phyloP scores from a whole-genome alignment of 2,113 vertebrate species.

The Halcyon senegalensis region DNA sequence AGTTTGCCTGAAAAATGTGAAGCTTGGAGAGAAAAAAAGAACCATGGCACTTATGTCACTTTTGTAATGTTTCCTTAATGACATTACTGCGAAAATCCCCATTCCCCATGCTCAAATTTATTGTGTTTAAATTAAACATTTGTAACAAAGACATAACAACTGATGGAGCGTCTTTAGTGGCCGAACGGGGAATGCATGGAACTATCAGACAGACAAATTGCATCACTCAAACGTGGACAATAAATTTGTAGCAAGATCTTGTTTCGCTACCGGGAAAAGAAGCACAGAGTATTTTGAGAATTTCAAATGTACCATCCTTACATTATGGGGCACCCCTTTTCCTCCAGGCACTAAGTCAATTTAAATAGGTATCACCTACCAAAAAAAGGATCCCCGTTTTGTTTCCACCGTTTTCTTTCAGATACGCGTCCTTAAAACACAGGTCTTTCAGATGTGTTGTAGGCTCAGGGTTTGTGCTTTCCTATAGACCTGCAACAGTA shows the following conservation, averaged over 20 bases:
- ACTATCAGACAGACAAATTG: not conserved
- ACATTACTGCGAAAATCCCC: not conserved
- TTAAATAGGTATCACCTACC: not conserved
- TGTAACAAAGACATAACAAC: not conserved
- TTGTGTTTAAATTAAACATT: not conserved
- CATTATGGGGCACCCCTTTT: not conserved
- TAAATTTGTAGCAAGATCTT: not conserved
- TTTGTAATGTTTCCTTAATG: conserved; percentile 13
- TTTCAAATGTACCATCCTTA: not conserved
- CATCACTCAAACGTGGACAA: not conserved
- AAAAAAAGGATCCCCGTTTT: not conserved
- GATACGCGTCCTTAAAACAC: not conserved
- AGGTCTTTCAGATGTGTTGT: not conserved
- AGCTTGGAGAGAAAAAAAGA: not conserved
- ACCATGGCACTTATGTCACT: not conserved
- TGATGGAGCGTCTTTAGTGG: not conserved
- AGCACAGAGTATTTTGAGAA: not conserved
- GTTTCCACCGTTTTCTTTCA: not conserved
- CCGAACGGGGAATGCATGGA: rapidly evolving
- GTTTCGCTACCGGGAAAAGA: not conserved
- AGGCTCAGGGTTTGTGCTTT: not conserved
- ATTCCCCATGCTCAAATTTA: not conserved
- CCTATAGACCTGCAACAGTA: not conserved
- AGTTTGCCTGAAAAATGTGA: conserved; percentile 18
- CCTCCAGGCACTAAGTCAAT: not conserved